Evolutionary conservation across 2,113 vertebrate species (phyloP), one percentile per base, ranked within the genome.

Genomic region (Pelobates fuscus): DNA sequence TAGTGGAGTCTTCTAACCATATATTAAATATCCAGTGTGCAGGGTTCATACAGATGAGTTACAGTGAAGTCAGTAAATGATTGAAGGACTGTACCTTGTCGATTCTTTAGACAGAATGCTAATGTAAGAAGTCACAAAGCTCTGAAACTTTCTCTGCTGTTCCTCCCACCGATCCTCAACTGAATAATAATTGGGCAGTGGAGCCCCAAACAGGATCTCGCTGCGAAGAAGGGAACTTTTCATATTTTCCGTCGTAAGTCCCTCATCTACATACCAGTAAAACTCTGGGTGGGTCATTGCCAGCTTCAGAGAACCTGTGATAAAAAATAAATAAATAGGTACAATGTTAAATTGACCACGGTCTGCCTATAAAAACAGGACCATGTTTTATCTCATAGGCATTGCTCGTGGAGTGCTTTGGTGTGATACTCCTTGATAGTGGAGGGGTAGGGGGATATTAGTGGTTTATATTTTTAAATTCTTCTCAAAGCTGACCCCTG

Each of bases 181-280:
- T 0, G 96, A 97, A 81, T 93, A 95, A 84, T 93, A 99, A 78
- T 91, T 95, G 0, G 96, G 96, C 49, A 98, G 88, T 0, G 96
- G 97, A 0, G 96, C 95, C 11, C 97, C 96, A 0, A 99, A 99
- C 80, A 97, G 93, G 82, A 98, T 96, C 83, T 98, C 96, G 0
- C 96, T 98, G 66, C 96, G 89, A 63, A 99, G 88, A 60, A 99
- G 90, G 21, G 95, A 93, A 82, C 96, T 98, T 78, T 92, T 95
- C 82, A 91, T 92, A 78, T 89, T 93, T 83, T 96, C 95, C 0
- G 93, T 94, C 0, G 95, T 94, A 44, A 98, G 86, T 0, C 86
- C 91, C 84, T 98, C 97, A 0, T 99, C 96, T 85, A 98, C 96
- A 0, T 97, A 98, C 95, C 96, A 98, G 89, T 99, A 99, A 88